These are phyloP conservation scores for Platalea minor DNA, from an alignment of 2,797 vertebrate species.

Conservation along the genomic window DNA sequence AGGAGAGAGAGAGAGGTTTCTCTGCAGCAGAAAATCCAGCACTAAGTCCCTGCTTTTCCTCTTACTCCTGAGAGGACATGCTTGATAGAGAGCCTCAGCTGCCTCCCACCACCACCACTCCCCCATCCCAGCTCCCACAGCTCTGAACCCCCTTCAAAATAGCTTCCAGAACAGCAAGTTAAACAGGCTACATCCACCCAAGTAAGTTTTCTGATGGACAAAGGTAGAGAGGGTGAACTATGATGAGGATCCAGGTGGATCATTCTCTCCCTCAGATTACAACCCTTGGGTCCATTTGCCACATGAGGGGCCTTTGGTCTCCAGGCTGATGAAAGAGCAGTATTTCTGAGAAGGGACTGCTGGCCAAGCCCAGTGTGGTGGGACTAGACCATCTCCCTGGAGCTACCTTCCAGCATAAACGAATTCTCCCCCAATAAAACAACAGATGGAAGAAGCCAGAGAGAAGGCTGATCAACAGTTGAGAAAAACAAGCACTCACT, in stretches of 20 bases:
- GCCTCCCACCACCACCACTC: background rate
- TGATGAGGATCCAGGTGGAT: background rate
- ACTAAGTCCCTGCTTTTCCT: background rate
- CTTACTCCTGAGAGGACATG: background rate
- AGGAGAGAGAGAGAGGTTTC: background rate
- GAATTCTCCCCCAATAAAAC: background rate
- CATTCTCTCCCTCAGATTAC: background rate
- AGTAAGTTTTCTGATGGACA: background rate
- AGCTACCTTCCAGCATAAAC: background rate
- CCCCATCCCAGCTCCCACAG: background rate
- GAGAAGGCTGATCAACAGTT: background rate
- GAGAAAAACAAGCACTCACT: background rate
- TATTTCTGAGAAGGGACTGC: background rate
- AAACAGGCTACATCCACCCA: background rate
- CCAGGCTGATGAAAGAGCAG: background rate
- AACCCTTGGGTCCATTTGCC: background rate
- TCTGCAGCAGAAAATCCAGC: background rate
- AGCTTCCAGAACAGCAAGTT: background rate
- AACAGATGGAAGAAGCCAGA: background rate
- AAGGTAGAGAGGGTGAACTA: background rate
- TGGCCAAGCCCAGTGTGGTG: background rate
- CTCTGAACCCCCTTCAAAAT: background rate
- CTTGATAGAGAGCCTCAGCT: background rate
- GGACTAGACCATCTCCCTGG: background rate
- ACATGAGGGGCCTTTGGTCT: background rate